These are phyloP conservation scores for Colletes gigas DNA, from an alignment of 1,140 invertebrate species.

Conservation along the genomic window DNA sequence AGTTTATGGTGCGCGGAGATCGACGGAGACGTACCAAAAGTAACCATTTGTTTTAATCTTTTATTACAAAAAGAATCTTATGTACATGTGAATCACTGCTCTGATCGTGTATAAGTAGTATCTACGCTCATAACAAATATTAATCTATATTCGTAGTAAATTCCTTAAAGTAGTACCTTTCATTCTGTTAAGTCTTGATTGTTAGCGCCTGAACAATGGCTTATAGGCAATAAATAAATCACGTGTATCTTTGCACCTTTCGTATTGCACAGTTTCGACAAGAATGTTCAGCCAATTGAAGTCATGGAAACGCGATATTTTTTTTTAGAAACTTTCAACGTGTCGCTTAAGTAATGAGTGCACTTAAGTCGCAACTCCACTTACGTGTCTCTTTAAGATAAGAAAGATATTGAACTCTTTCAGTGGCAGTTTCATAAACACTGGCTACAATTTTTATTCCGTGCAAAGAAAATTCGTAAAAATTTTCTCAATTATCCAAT, in stretches of 20 bases:
- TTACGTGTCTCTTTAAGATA: constrained; percentile 7
- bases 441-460: neutral
- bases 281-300: constrained; percentile 7
- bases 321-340: constrained; percentile 19
- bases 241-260: constrained; percentile 34
- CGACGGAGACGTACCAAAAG: neutral
- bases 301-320: constrained; percentile 4
- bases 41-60: constrained; percentile 39
- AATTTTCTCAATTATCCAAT: too few species aligned
- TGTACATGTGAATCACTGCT: constrained; percentile 62
- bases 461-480: too few species aligned
- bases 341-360: constrained; percentile 51
- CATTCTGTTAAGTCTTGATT: constrained; percentile 56
- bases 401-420: neutral
- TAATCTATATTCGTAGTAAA: constrained; percentile 58
- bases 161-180: constrained; percentile 55
- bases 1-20: too few species aligned
- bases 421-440: constrained; percentile 19
- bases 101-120: constrained; percentile 50
- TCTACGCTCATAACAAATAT: constrained; percentile 65
- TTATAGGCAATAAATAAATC: constrained; percentile 52
- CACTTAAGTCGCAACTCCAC: constrained; percentile 50
- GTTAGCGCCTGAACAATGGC: constrained; percentile 30
- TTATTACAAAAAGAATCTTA: constrained; percentile 69
- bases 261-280: constrained; percentile 25